Percentiles rank a stretch among this genome's conserved stretches.
phyloP scores from a whole-genome alignment of 2,888 invertebrate species.

The Papilio elwesi region DNA sequence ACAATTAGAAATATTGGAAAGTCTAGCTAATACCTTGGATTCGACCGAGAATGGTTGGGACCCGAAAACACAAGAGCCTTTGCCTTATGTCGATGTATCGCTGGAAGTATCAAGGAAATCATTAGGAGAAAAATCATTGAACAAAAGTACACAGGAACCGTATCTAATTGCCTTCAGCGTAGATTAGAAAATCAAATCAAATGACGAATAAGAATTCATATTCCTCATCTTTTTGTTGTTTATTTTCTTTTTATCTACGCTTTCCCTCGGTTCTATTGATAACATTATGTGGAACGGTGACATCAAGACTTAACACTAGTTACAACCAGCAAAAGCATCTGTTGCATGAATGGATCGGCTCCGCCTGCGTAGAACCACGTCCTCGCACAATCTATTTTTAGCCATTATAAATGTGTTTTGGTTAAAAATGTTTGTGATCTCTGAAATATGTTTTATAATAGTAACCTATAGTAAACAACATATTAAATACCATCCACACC shows the following conservation, averaged over 20 bases:
- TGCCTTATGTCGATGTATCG: conserved; percentile 58
- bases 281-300: too few species aligned
- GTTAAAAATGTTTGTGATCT: too few species aligned
- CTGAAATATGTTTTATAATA: too few species aligned
- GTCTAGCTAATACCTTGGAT: conserved; percentile 59
- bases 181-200: conserved; percentile 46
- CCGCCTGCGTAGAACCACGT: too few species aligned
- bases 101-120: conserved; percentile 45
- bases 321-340: too few species aligned
- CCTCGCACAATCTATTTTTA: too few species aligned
- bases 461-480: too few species aligned
- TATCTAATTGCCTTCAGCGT: conserved; percentile 38
- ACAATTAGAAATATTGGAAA: conserved; percentile 68
- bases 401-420: too few species aligned
- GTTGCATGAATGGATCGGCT: too few species aligned
- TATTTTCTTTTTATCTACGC: not conserved
- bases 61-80: conserved; percentile 50
- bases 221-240: not conserved
- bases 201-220: not conserved
- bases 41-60: conserved; percentile 55
- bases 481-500: too few species aligned
- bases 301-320: too few species aligned
- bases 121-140: conserved; percentile 37
- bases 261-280: too few species aligned
- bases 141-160: conserved; percentile 44